Evolutionary conservation across 2,113 vertebrate genomes (phyloP).

Genomic region (Muntiacus muntjak): DNA sequence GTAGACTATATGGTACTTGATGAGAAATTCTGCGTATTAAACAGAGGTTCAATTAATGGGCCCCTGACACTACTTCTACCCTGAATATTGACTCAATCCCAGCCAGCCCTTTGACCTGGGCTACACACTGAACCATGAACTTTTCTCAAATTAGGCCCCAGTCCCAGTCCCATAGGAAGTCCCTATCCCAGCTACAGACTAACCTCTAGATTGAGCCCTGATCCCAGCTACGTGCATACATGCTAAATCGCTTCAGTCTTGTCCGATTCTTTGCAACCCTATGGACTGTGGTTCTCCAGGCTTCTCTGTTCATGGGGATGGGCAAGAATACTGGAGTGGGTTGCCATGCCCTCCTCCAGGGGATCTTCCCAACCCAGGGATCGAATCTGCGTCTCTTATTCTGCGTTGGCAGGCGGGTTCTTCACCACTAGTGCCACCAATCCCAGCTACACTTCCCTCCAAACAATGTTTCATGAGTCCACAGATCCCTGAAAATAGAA

Average conservation of each 20-base stretch:
- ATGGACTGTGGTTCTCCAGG: background rate
- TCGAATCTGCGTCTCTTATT: background rate
- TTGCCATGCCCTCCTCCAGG: background rate
- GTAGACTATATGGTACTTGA: background rate
- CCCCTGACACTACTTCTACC: background rate
- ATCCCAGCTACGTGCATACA: background rate
- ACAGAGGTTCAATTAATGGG: background rate
- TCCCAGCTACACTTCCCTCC: background rate
- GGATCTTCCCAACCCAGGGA: background rate
- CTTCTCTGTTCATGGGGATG: background rate
- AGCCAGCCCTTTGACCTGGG: background rate
- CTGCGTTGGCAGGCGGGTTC: background rate
- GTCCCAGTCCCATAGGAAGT: background rate
- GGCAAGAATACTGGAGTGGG: background rate
- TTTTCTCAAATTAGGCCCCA: background rate
- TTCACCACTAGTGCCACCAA: background rate
- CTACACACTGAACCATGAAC: background rate
- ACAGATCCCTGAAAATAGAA: background rate
- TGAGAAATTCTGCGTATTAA: background rate
- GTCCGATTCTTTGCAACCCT: background rate
- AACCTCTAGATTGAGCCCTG: background rate
- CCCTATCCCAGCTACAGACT: background rate
- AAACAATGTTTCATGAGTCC: background rate
- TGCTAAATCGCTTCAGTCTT: background rate
- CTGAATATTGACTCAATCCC: background rate